Evolutionary conservation across 1,140 invertebrate genomes (phyloP).

Genomic region (Drepana arcuata): DNA sequence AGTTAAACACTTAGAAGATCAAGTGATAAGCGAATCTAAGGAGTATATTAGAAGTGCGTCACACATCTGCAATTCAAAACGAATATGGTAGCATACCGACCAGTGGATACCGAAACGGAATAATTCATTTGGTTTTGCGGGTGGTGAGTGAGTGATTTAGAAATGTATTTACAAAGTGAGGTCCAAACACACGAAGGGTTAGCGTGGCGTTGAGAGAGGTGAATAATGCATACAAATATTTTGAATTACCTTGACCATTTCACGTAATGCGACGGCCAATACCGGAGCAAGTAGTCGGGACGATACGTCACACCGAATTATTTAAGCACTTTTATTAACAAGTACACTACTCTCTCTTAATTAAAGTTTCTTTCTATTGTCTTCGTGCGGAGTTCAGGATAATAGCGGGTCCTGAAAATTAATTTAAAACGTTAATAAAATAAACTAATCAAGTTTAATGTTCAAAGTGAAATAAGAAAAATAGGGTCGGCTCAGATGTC

Average conservation of each 20-base stretch:
- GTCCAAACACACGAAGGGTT: conserved; percentile 58
- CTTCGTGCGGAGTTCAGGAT: conserved; percentile 54
- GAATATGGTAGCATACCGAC: too few relatives aligned
- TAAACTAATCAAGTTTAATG: conserved; percentile 14
- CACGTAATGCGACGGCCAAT: conserved; percentile 48
- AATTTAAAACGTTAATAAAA: conserved; percentile 36
- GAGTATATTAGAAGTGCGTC: conserved; percentile 19
- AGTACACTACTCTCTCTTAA: conserved; percentile 27
- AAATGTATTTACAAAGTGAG: conserved; percentile 63
- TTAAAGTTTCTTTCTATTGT: conserved; percentile 46
- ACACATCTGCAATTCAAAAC: conserved; percentile 28
- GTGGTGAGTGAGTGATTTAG: conserved; percentile 47
- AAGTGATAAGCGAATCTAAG: conserved; percentile 5
- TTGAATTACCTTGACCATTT: conserved; percentile 68
- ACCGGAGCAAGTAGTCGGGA: conserved; percentile 34
- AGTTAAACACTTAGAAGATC: too few relatives aligned
- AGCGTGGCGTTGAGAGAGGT: conserved; percentile 49
- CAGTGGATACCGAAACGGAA: conserved; percentile 14
- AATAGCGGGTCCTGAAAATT: conserved; percentile 60
- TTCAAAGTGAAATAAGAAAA: conserved; percentile 5
- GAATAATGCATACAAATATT: conserved; percentile 62
- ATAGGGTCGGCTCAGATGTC: conserved; percentile 6
- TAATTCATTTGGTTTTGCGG: conserved; percentile 22
- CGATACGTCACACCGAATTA: conserved; percentile 39
- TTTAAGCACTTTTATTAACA: conserved; percentile 40